Base-by-base conservation (phyloP, 2,797 vertebrate species). In the Epinephelus coioides region DNA sequence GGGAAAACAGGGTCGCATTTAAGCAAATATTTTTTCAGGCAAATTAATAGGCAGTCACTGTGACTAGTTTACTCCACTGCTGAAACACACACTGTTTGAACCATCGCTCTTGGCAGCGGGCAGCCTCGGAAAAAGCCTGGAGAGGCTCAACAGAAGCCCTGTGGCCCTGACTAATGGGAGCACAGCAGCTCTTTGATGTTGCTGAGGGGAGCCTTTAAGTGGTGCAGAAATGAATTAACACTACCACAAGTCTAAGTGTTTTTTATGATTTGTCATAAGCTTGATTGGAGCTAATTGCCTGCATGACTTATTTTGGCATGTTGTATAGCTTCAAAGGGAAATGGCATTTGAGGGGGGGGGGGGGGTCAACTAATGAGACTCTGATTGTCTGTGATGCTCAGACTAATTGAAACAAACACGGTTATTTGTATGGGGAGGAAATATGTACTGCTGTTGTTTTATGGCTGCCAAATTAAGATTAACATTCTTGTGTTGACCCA, bases 111-210 rank as follows among this genome's bases (percentile, higher is more conserved):
- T 92, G 88, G 88, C 85, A 64, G 64, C 17, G 73, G 44, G 49
- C 69, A 71, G 75, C 63, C 13, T 74, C 72, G 78, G 89, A 88
- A 81, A 87, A 86, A 69, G 63, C 53, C 89, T 66, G 76, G n/a
- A 75, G 85, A 90, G 77, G 80, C 85, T 76, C 69, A 93, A 92
- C 89, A 89, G 87, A 78, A 90, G 92, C 73, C 79, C 78, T 21
- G 64, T 78, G 50, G 82, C 78, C 83, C 50, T 81, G 83, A 85
- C 78, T 86, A 89, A 91, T 82, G 86, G 79, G 85, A 90, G 72
- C 81, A 75, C 77, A 80, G 84, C 79, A 68, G 80, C 55, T 53
- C 85, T 90, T 88, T 89, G 74, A 91, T 87, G 86, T 77, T 74
- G 62, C 38, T 64, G 69, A 72, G 73, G 30, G 57, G 60, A 78